phyloP scores from a whole-genome alignment of 2,113 vertebrate genomes.

The Trachemys scripta region DNA sequence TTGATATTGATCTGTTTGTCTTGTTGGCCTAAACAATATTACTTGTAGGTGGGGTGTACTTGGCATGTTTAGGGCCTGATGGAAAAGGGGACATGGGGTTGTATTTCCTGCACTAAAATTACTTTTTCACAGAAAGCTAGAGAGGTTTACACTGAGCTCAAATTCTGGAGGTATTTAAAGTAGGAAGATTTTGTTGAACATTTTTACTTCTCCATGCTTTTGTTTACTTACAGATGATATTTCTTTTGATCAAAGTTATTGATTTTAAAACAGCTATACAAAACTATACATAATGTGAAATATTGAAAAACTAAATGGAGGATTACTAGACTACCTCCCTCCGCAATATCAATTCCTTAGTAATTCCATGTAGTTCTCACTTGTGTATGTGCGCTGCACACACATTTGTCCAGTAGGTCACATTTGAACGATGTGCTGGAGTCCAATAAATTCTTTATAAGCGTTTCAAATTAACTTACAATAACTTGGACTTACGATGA shows the following conservation, averaged over 20 bases:
- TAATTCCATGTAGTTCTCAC: not conserved
- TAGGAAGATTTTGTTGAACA: not conserved
- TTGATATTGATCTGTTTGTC: not conserved
- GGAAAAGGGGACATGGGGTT: not conserved
- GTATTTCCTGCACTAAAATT: no score
- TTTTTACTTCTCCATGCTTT: not conserved
- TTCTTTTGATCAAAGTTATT: not conserved
- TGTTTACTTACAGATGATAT: not conserved
- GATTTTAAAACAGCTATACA: not conserved
- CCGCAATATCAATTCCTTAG: not conserved
- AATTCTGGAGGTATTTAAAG: not conserved
- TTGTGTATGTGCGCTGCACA: not conserved
- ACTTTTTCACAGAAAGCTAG: no score
- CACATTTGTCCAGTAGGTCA: not conserved
- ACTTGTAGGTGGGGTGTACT: not conserved
- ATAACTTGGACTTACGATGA: no score
- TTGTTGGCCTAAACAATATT: not conserved
- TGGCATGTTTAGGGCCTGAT: not conserved
- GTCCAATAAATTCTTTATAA: not conserved
- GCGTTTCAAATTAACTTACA: no score
- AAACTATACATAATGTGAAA: not conserved
- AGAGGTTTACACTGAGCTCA: not conserved
- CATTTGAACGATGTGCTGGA: not conserved
- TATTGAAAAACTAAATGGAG: not conserved
- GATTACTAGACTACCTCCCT: not conserved